phyloP scores from a whole-genome alignment of 1,140 invertebrate genomes.

The Uloborus diversus region DNA sequence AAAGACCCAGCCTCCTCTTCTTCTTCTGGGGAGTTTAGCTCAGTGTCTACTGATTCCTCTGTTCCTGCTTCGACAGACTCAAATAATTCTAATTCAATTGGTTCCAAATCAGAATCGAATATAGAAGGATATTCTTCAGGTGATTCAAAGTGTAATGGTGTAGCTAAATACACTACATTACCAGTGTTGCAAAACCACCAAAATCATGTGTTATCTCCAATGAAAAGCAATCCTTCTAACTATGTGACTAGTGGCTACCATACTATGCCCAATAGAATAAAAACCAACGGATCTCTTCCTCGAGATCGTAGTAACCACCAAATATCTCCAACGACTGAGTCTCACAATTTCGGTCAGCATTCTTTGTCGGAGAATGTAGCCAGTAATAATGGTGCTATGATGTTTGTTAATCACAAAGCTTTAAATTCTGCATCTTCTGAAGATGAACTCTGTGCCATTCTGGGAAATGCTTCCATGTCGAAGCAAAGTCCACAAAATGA shows the following conservation, averaged over 20 bases:
- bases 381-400: conserved; percentile 54
- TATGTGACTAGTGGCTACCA: conserved; percentile 39
- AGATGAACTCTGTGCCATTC: conserved; percentile 64
- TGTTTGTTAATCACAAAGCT: conserved; percentile 51
- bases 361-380: conserved; percentile 61
- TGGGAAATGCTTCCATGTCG: conserved; percentile 57
- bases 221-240: not conserved
- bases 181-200: not conserved
- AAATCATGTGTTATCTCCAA: not conserved
- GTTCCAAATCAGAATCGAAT: conserved; percentile 43
- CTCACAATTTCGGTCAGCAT: not conserved
- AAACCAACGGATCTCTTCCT: conserved; percentile 87
- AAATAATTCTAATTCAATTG: conserved; percentile 15
- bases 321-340: conserved; percentile 29
- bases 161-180: conserved; percentile 24
- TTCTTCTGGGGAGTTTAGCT: conserved; percentile 49
- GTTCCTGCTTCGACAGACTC: conserved; percentile 43
- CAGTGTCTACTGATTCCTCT: conserved; percentile 40
- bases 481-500: conserved; percentile 33
- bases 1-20: conserved; percentile 52
- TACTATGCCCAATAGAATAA: conserved; percentile 73
- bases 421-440: conserved; percentile 60
- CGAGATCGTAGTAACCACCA: conserved; percentile 70
- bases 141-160: conserved; percentile 15
- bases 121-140: conserved; percentile 46